A percentile compares a stretch with the other conserved stretches of the same genome.
Conservation (phyloP, 1,140 invertebrate genomes). For the Plodia interpunctella region DNA sequence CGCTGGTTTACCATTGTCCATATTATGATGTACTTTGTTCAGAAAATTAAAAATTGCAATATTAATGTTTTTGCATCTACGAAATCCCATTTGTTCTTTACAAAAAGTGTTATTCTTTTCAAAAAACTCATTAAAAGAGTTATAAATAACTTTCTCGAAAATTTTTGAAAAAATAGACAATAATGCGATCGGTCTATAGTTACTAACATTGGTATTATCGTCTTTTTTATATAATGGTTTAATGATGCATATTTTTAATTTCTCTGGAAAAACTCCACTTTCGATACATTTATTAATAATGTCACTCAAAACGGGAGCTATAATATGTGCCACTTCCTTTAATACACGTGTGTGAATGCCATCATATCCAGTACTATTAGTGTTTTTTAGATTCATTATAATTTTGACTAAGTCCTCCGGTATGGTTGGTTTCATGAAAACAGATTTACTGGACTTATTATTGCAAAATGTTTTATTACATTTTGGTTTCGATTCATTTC, state of each 20-base stretch:
- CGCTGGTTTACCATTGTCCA: background rate
- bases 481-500: no score
- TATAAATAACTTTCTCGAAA: constrained; percentile 10
- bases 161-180: constrained; percentile 16
- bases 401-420: constrained; percentile 1
- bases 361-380: constrained; percentile 11
- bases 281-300: constrained; percentile 14
- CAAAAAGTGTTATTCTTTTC: constrained; percentile 1
- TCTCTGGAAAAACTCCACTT: constrained; percentile 16
- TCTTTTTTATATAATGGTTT: constrained; percentile 17
- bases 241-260: constrained; percentile 13
- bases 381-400: constrained; percentile 15
- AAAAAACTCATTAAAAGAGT: background rate
- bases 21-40: background rate
- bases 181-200: constrained; percentile 16
- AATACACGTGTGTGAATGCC: constrained; percentile 5
- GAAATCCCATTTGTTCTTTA: constrained; percentile 10
- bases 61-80: background rate
- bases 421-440: background rate
- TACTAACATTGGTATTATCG: background rate
- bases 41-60: constrained; percentile 6
- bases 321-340: background rate
- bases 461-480: background rate
- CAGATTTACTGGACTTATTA: background rate
- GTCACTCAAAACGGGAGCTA: constrained; percentile 2